These are phyloP conservation scores for Pseudomyrmex pallidus DNA, from an alignment of 1,140 invertebrate genomes.

Conservation along the genomic window DNA sequence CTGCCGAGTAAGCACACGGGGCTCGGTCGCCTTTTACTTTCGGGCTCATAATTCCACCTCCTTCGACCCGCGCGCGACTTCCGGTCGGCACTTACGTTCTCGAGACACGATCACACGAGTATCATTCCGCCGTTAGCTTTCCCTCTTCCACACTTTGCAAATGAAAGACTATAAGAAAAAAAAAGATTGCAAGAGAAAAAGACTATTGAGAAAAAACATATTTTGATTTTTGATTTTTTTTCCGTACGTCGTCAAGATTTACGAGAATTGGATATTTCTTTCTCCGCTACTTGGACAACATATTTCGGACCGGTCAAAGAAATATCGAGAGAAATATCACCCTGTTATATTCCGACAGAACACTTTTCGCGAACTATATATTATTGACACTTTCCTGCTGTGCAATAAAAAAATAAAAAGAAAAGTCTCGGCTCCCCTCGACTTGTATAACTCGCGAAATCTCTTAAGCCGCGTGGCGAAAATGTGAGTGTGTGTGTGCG, in stretches of 20 bases:
- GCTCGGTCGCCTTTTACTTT: constrained; percentile 59
- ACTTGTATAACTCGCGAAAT: constrained; percentile 21
- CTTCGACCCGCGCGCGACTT: constrained; percentile 1
- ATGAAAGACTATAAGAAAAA: background rate
- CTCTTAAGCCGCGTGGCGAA: constrained; percentile 1
- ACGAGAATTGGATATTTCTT: too few species aligned
- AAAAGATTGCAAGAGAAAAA: background rate
- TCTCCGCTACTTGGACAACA: background rate
- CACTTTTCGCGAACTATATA: background rate
- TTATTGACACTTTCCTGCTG: constrained; percentile 25
- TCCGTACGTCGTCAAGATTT: too few species aligned
- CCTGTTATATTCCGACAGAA: background rate
- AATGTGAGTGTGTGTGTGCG: background rate
- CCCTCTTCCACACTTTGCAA: background rate
- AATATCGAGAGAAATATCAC: background rate
- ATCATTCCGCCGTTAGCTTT: background rate
- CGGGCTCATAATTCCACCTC: background rate
- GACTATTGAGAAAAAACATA: too few species aligned
- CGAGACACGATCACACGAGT: background rate
- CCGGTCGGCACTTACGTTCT: constrained; percentile 21
- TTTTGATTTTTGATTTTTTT: too few species aligned
- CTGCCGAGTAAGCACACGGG: constrained; percentile 64
- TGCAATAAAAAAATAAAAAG: background rate
- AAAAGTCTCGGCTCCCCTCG: background rate
- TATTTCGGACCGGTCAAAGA: background rate